Conservation (phyloP, 2,888 invertebrate genomes). For the Harpalus rubripes region DNA sequence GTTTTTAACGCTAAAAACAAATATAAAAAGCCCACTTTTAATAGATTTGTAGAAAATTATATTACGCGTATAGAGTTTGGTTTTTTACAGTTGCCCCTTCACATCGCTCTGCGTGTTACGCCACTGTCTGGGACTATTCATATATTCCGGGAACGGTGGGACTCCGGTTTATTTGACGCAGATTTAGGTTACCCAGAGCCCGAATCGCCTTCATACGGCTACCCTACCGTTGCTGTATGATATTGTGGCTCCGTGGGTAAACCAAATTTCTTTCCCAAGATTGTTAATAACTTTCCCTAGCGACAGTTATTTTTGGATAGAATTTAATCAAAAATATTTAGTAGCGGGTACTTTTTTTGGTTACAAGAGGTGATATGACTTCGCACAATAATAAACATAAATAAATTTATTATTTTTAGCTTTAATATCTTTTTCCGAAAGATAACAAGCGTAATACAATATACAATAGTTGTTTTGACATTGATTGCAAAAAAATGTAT, state of each 20-base stretch:
- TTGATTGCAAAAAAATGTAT: background rate
- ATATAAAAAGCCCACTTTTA: no score
- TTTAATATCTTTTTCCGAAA: background rate
- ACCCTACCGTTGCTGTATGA: slow-evolving; percentile 30
- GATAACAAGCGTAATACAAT: background rate
- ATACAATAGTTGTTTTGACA: background rate
- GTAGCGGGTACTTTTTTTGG: background rate
- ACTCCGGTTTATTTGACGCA: slow-evolving; percentile 56
- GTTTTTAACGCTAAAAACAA: no score
- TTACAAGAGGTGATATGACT: background rate
- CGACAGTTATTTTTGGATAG: slow-evolving; percentile 52
- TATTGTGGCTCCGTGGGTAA: slow-evolving; percentile 46
- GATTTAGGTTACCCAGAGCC: slow-evolving; percentile 54
- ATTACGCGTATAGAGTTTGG: no score
- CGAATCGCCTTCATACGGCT: background rate
- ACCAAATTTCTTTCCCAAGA: slow-evolving; percentile 52
- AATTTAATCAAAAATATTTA: slow-evolving; percentile 54
- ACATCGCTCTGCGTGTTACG: no score
- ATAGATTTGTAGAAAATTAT: no score
- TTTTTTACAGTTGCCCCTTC: no score
- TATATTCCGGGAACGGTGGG: slow-evolving; percentile 51
- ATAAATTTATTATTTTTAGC: background rate
- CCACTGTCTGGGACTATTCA: slow-evolving; percentile 29
- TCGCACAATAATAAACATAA: background rate
- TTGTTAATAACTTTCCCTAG: slow-evolving; percentile 52